Conservation (phyloP, 2,888 invertebrate genomes). For the Venusia cambrica region DNA sequence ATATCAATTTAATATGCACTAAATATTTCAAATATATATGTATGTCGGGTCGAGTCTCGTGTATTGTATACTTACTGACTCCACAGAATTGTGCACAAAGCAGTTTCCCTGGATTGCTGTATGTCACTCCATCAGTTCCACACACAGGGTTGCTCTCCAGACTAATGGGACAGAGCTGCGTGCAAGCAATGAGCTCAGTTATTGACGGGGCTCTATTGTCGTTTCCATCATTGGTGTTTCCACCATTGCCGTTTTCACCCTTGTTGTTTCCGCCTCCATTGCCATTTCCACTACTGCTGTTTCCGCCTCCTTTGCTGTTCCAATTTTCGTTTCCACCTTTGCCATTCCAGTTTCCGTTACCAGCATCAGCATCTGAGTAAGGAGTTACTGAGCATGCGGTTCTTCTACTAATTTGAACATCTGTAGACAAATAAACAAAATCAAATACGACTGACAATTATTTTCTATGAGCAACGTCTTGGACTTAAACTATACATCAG, state of each 20-base stretch:
- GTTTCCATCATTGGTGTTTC: too few relatives aligned
- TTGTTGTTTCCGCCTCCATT: not conserved
- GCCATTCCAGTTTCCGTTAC: not conserved
- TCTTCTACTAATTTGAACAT: slow-evolving; percentile 14
- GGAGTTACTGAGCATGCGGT: slow-evolving; percentile 10
- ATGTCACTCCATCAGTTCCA: slow-evolving; percentile 42
- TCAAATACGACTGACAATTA: too few relatives aligned
- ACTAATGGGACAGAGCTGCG: slow-evolving; percentile 27
- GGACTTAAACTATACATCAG: too few relatives aligned
- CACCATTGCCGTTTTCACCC: not conserved
- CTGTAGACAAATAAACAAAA: too few relatives aligned
- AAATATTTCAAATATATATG: too few relatives aligned
- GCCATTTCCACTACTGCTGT: not conserved
- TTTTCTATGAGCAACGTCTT: too few relatives aligned
- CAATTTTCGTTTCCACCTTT: too few relatives aligned
- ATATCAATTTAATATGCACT: too few relatives aligned
- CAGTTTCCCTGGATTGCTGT: slow-evolving; percentile 43
- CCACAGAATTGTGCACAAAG: slow-evolving; percentile 45
- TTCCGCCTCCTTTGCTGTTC: slow-evolving; percentile 4
- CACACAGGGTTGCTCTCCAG: slow-evolving; percentile 44
- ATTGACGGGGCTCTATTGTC: too few relatives aligned
- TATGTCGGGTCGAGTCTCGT: too few relatives aligned
- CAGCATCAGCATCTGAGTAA: too few relatives aligned
- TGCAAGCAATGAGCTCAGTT: too few relatives aligned
- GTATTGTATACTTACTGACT: slow-evolving; percentile 40